Conservation (phyloP, 2,113 vertebrate genomes). For the Callaeas wilsoni region DNA sequence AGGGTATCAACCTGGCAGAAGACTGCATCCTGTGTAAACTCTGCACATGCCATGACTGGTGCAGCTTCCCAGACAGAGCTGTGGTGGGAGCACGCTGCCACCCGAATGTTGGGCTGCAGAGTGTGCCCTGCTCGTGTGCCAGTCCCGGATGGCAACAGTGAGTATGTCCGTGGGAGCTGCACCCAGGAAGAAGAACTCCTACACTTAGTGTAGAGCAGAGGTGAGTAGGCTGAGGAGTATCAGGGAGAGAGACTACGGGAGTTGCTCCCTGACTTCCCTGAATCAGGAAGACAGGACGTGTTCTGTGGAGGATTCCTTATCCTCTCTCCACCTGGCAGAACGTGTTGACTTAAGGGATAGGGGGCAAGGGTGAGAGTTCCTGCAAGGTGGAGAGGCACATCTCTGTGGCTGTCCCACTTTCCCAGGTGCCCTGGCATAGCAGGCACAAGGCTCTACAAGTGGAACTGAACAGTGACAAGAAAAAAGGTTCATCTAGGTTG, state of each 20-base stretch:
- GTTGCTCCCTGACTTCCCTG: background rate
- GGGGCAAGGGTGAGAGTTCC: fast-evolving
- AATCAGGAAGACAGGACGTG: background rate
- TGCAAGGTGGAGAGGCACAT: fast-evolving
- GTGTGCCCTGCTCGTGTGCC: background rate
- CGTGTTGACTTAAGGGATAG: background rate
- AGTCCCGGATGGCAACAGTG: fast-evolving
- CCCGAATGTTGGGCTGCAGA: background rate
- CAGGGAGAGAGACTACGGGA: background rate
- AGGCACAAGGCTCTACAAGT: background rate
- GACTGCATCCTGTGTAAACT: fast-evolving
- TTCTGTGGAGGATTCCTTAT: background rate
- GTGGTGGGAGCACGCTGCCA: background rate
- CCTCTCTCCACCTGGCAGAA: background rate
- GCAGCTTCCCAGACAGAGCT: background rate
- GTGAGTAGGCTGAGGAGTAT: too few relatives aligned
- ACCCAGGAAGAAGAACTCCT: background rate
- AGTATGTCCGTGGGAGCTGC: fast-evolving
- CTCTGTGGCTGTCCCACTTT: background rate
- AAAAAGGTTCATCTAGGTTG: background rate
- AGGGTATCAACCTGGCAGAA: too few relatives aligned
- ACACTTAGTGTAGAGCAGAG: background rate
- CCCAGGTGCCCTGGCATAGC: background rate
- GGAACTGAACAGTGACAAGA: background rate
- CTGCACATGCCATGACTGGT: background rate